Conservation (phyloP, 2,888 invertebrate genomes). For the Urechis unicinctus region DNA sequence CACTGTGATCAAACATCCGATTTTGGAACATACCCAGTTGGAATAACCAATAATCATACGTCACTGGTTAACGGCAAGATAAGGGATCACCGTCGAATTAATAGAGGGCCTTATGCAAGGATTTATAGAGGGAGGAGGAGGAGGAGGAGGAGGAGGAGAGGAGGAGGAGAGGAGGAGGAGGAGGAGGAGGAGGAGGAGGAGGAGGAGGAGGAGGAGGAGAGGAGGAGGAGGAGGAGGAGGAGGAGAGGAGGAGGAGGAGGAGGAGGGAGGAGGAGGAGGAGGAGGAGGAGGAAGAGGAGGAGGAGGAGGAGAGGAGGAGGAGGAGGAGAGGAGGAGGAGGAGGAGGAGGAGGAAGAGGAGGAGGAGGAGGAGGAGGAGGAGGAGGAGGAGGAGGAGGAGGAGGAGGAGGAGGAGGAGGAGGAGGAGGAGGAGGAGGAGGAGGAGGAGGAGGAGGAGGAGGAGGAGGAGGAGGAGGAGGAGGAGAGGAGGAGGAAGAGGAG, state of each 20-base stretch:
- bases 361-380: background rate
- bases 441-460: background rate
- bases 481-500: conserved; percentile 1
- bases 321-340: background rate
- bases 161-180: too few species aligned
- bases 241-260: background rate
- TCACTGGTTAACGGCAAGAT: too few species aligned
- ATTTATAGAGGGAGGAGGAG: too few species aligned
- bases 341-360: background rate
- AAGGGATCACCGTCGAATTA: too few species aligned
- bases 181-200: too few species aligned
- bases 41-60: too few species aligned
- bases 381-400: background rate
- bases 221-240: background rate
- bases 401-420: background rate
- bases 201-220: too few species aligned
- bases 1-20: too few species aligned
- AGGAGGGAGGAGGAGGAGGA: background rate
- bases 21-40: too few species aligned
- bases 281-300: conserved; percentile 1
- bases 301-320: background rate
- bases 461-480: background rate
- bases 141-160: too few species aligned
- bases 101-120: too few species aligned
- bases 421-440: background rate